Base-by-base conservation (phyloP, 2,888 invertebrate species). In the Erebia palarica region DNA sequence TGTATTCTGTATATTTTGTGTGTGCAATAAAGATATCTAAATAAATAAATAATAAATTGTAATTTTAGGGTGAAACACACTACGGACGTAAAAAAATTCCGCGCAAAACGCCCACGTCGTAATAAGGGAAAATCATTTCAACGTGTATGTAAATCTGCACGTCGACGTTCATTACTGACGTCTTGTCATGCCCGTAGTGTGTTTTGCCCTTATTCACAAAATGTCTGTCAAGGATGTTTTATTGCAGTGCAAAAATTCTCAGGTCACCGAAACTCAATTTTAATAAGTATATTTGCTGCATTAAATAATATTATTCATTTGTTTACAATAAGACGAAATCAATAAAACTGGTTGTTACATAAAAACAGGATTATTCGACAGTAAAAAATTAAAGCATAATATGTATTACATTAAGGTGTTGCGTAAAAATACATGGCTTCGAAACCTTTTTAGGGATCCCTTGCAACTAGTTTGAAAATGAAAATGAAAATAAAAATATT, bases 301-400 rank as follows among this genome's bases (percentile, higher is more conserved):
- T n/a, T n/a, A n/a, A n/a, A n/a, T n/a, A n/a, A n/a, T n/a, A n/a
- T n/a, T n/a, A n/a, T n/a, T n/a, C n/a, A n/a, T 18, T 47, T 63
- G 61, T 63, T 63, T 63, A 63, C 47, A 47, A 47, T 63, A 47
- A 49, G 47, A 47, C 21, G 61, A 63, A 63, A 63, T 63, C 47
- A 63, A 63, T 63, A 61, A 61, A 21, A 63, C 47, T 47, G 18
- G 61, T 47, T 63, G 14, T 63, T 63, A 49, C 61, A 47, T 61
- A 61, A 63, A 18, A 44, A 63, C 47, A 49, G 47, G 18, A 4
- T 42, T 18, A 18, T 55, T 51, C 51, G 51, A 51, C 14, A 1
- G 13, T 51, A 51, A 51, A 51, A 51, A 21, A 21, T 1, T 2
- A 21, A 21, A 21, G 21, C 3, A 21, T 21, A 21, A 21, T 21